Conservation (phyloP, 2,113 vertebrate genomes). For the Pygoscelis antarcticus region DNA sequence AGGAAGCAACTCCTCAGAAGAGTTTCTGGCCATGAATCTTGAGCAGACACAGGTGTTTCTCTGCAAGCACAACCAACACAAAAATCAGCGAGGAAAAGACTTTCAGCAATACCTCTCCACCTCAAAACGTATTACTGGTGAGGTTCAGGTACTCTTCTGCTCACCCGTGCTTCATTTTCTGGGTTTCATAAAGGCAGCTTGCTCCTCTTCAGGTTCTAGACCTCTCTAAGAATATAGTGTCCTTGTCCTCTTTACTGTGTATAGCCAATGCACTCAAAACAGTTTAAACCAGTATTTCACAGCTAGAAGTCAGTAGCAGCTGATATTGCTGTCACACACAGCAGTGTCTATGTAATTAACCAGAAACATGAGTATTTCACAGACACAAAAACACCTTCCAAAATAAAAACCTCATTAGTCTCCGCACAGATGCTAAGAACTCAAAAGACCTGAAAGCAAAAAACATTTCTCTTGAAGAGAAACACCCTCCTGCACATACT, state of each 20-base stretch:
- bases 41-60: background rate
- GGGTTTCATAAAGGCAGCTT: background rate
- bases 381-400: background rate
- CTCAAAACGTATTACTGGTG: background rate
- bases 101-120: background rate
- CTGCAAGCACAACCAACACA: background rate
- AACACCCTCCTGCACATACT: background rate
- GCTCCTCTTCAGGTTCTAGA: background rate
- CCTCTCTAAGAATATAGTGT: fast-evolving
- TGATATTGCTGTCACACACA: background rate
- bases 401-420: background rate
- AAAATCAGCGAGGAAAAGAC: background rate
- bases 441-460: background rate
- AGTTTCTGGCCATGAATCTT: fast-evolving
- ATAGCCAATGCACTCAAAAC: fast-evolving
- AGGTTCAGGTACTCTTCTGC: background rate
- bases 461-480: background rate
- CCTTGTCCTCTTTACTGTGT: background rate
- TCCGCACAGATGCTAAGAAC: background rate
- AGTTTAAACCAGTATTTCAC: background rate
- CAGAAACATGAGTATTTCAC: background rate
- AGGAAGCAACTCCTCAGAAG: no score
- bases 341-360: fast-evolving
- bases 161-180: background rate
- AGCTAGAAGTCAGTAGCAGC: background rate